Base-by-base conservation (phyloP, 2,113 vertebrate genomes). In the Neotragus moschatus region DNA sequence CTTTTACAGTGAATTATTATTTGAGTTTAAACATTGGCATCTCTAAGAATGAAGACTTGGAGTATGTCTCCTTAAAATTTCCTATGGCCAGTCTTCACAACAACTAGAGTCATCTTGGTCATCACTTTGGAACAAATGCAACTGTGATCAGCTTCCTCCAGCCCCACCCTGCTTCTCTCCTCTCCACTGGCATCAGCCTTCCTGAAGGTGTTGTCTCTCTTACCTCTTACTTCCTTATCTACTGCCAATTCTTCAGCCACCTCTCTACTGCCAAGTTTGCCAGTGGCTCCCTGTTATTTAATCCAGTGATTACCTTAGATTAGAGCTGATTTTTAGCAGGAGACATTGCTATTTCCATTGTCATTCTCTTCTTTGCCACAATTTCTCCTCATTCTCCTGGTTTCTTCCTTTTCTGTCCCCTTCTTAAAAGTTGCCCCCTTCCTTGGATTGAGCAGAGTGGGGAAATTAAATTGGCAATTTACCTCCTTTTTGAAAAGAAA, bases 1-100 rank as follows among this genome's bases (percentile, higher is more conserved):
- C 30, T 47, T 91, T 88, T 39, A 39, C 66, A 96, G 92, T 70
- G 79, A 95, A 96, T 86, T 25, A 61, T 91, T 90, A 26, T 94
- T 87, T 95, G 60, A 70, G 7, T 88, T 97, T 90, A 94, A 85
- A 28, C 45, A 13, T 33, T 11, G 79, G 28, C 30, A 86, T 77
- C 55, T 79, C 21, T 92, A 86, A 49, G 30, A 93, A 1, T 4
- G n/a, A 30, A 90, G 88, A 88, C 49, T 23, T 33, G 6, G 39
- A 79, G 2, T 63, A 5, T 81, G 49, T 82, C 80, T 79, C 23
- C 47, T 75, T 80, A 49, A 86, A 43, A 56, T 92, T 91, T 92
- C 30, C 33, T 21, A 2, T 55, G 55, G 45, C 3, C 75, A 6
- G 1, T 80, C 14, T 63, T 16, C 10, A 86, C 80, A 84, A n/a